phyloP scores from a whole-genome alignment of 2,113 vertebrate genomes.

The Brachypodius melanocephalos region DNA sequence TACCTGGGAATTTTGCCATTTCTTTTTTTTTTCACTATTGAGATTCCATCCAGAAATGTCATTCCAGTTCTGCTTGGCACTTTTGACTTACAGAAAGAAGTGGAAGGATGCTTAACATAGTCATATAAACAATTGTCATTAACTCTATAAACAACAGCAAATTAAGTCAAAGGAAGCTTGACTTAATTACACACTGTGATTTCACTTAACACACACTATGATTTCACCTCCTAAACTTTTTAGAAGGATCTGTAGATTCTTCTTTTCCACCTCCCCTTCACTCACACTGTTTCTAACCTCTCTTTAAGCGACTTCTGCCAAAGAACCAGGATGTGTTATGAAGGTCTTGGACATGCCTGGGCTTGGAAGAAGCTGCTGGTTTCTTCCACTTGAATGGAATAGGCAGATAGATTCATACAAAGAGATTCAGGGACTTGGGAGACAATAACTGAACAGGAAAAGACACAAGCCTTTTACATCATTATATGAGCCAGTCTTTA shows the following conservation, averaged over 20 bases:
- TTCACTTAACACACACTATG: not conserved
- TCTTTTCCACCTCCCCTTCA: not conserved
- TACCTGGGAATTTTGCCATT: conserved; percentile 1
- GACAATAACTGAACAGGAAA: not conserved
- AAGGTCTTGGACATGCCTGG: not conserved
- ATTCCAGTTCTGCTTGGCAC: not conserved
- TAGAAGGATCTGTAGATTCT: not conserved
- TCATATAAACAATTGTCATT: not conserved
- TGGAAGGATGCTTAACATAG: not conserved
- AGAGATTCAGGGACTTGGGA: not conserved
- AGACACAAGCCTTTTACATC: not conserved
- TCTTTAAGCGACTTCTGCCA: not conserved
- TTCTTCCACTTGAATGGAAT: not conserved
- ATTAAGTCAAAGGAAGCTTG: not conserved
- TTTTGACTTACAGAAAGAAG: not conserved
- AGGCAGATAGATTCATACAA: not conserved
- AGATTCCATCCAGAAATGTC: not conserved
- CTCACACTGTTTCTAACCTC: not conserved
- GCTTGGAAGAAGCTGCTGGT: not conserved
- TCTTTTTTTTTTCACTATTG: not conserved
- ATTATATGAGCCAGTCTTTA: not conserved
- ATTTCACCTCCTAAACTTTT: not conserved
- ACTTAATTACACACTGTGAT: not conserved
- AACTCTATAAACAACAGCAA: not conserved
- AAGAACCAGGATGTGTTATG: not conserved